phyloP scores from a whole-genome alignment of 1,140 invertebrate species.

The Elymnias hypermnestra region DNA sequence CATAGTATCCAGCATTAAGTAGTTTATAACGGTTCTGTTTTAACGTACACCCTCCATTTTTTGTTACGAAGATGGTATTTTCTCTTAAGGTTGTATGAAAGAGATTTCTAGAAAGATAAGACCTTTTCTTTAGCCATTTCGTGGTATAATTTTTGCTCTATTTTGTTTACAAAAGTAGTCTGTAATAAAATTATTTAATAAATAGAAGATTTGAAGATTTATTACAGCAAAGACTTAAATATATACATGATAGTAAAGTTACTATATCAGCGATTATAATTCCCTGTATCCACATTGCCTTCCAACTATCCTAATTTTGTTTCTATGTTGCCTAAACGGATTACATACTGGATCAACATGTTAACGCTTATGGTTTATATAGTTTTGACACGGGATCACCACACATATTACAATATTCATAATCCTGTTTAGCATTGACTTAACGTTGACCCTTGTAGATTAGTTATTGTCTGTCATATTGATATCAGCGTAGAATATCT shows the following conservation, averaged over 20 bases:
- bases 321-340: background rate
- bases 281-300: background rate
- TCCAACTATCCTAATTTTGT: slow-evolving; percentile 6
- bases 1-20: too few relatives aligned
- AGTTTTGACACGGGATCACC: slow-evolving; percentile 5
- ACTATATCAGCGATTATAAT: background rate
- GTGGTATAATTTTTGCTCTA: too few relatives aligned
- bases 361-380: slow-evolving; percentile 1
- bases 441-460: slow-evolving; percentile 7
- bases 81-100: too few relatives aligned
- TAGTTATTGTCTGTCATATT: too few relatives aligned
- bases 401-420: slow-evolving; percentile 5
- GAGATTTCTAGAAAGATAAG: too few relatives aligned
- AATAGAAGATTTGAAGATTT: background rate
- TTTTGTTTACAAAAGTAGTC: too few relatives aligned
- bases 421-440: slow-evolving; percentile 3
- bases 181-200: too few relatives aligned
- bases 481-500: too few relatives aligned
- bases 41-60: too few relatives aligned
- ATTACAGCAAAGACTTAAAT: background rate
- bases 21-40: too few relatives aligned
- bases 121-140: too few relatives aligned
- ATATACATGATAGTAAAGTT: background rate
- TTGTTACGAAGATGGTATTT: too few relatives aligned
- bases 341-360: slow-evolving; percentile 6